Base-by-base conservation (phyloP, 1,140 invertebrate species). In the Platyscapa corneri region DNA sequence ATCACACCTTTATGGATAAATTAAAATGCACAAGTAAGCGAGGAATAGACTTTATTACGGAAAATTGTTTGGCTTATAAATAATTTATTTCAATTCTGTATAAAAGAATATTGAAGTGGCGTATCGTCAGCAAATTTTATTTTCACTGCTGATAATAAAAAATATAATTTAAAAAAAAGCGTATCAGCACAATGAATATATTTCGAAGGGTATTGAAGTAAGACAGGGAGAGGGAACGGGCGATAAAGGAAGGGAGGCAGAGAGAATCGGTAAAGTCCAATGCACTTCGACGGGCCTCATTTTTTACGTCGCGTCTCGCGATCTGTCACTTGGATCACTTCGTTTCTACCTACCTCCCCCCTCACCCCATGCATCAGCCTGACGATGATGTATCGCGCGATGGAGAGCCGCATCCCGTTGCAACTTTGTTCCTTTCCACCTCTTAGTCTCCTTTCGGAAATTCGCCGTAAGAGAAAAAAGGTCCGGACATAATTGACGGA, bases 301-400 rank as follows among this genome's bases (percentile, higher is more conserved):
- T 88, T 89, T 90, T 88, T 85, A 88, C 76, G 82, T 82, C 80
- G 70, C 7, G 64, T 49, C 74, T 85, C 82, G 77, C 78, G 56
- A 65, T 82, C 80, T 84, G 85, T 88, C 87, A 86, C 85, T 87
- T 74, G 84, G 87, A 89, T 88, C 88, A 86, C 84, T 88, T 87
- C 85, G 82, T 77, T 84, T 87, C 82, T 85, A 67, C 30, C 46
- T 64, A 75, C 72, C 74, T 37, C 27, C 42, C 10, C 42, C n/a
- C 6, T 27, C 42, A 20, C 42, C n/a, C 5, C 67, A 76, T 87
- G 86, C 85, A 87, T 86, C 87, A 88, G 79, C 20, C 76, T 89
- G 89, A 88, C 87, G 87, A 89, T 89, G 89, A 89, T 89, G 81
- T 87, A 89, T 88, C 81, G 82, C 81, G 76, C 77, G 16, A 67